Base-by-base conservation (phyloP, 2,888 invertebrate genomes). In the Polymixis flavicincta region DNA sequence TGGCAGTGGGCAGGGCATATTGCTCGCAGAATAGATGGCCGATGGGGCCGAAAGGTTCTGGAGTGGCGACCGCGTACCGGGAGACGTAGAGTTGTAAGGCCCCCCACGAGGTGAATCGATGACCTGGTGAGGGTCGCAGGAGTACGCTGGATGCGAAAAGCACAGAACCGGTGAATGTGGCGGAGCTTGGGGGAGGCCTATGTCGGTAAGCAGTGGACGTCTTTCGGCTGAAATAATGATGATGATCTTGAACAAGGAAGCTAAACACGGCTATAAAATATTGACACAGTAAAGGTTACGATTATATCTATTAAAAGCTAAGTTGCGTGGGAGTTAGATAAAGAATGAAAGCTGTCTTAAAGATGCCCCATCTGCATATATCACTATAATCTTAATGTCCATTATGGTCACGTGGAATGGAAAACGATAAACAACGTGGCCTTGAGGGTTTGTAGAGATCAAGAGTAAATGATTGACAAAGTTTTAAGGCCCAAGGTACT, bases 281-380 rank as follows among this genome's bases (percentile, higher is more conserved):
- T 54, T 3, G 22, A 25, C 66, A 57, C 11, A 65, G 77, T 69
- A 69, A 77, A 83, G 71, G 80, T 79, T 61, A 79, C 25, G 14
- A 55, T 57, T 61, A 71, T 37, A 71, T 76, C 11, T 78, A 59
- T 55, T 50, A 71, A 25, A 48, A 54, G 4, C 22, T 48, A 11
- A 22, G 45, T 60, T 52, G 77, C 55, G 82, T 72, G 52, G 71
- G 77, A 25, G 50, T 42, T n/a, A n/a, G 9, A 48, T 45, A 52
- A 67, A 63, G 50, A 66, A 76, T 48, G 50, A 80, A 70, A 66
- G 60, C 13, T 17, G 42, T 57, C 32, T 52, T 37, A 28, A n/a
- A 50, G 37, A 69, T 73, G 55, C 60, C 32, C 55, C 65, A 73
- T 79, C 64, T 59, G 37, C 57, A 50, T 78, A 63, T 22, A 48